phyloP scores from a whole-genome alignment of 2,113 vertebrate genomes.

The Stictonetta naevosa region DNA sequence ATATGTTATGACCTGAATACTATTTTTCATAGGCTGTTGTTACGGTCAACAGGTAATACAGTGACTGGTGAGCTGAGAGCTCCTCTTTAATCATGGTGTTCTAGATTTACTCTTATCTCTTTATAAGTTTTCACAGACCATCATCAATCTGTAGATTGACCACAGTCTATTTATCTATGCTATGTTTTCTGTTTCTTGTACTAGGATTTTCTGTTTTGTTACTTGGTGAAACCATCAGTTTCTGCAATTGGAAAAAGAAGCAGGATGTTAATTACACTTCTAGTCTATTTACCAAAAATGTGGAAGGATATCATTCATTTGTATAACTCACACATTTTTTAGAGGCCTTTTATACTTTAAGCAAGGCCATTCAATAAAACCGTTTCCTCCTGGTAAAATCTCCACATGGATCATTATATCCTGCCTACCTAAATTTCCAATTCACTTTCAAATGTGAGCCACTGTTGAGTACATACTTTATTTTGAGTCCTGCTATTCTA shows the following conservation, averaged over 20 bases:
- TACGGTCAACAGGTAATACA: neutral
- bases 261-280: neutral
- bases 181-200: neutral
- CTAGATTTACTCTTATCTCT: neutral
- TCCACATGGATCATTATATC: neutral
- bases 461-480: neutral
- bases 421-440: neutral
- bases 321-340: neutral
- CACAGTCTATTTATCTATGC: neutral
- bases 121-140: neutral
- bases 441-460: constrained; percentile 23
- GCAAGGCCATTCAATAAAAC: neutral
- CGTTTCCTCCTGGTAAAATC: neutral
- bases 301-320: neutral
- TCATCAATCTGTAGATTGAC: neutral
- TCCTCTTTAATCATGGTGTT: neutral
- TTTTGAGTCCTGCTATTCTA: neutral
- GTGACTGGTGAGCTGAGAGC: neutral
- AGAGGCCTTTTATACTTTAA: neutral
- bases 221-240: neutral
- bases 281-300: neutral
- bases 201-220: neutral
- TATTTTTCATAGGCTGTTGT: neutral
- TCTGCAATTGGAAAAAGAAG: neutral
- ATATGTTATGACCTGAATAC: neutral